These are phyloP conservation scores for Himalopsyche anomala DNA, from an alignment of 2,888 invertebrate species.

Conservation along the genomic window DNA sequence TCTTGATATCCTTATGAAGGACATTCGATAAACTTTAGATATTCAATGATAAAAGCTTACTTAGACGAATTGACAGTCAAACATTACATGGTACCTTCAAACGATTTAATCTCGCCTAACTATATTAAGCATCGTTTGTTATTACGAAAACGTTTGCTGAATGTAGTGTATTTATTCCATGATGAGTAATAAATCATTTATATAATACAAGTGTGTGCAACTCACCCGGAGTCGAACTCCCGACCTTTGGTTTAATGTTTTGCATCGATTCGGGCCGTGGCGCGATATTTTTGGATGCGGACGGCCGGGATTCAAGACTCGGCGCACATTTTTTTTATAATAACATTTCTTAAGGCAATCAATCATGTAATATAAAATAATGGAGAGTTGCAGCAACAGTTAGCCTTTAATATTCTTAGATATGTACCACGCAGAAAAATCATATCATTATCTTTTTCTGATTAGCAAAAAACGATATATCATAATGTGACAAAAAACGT, in stretches of 20 bases:
- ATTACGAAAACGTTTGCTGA: background rate
- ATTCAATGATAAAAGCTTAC: too few relatives aligned
- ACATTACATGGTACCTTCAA: background rate
- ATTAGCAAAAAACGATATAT: background rate
- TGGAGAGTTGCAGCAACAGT: background rate
- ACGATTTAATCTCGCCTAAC: background rate
- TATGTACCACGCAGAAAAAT: background rate
- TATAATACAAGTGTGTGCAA: background rate
- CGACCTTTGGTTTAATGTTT: conserved; percentile 22
- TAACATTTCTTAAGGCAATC: conserved; percentile 9
- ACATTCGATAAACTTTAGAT: too few relatives aligned
- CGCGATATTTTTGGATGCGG: background rate
- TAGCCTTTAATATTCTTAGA: background rate
- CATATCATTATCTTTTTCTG: background rate
- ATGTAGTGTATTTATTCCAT: background rate
- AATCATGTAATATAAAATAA: conserved; percentile 35
- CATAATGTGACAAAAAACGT: too few relatives aligned
- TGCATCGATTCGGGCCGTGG: background rate
- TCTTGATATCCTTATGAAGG: too few relatives aligned
- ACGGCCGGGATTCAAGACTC: background rate
- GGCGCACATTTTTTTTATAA: background rate
- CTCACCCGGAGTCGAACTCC: conserved; percentile 29
- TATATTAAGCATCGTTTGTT: background rate
- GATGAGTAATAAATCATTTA: conserved; percentile 36
- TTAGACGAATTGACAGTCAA: too few relatives aligned